Conservation (phyloP, 2,113 vertebrate species). For the Engystomops pustulosus region DNA sequence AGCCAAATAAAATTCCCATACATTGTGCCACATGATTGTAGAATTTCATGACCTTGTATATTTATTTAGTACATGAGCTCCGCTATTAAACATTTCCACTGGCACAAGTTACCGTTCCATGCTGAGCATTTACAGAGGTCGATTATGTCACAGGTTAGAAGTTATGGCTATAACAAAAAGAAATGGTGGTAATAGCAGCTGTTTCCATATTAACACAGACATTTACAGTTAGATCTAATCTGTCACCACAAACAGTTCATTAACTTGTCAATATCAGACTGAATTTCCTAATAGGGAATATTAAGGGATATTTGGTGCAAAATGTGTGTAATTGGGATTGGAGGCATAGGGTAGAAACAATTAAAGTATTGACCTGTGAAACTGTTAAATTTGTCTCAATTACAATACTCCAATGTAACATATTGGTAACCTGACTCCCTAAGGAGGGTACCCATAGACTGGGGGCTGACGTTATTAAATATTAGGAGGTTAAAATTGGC, state of each 20-base stretch:
- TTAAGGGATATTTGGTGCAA: too few species aligned
- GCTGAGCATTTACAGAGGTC: background rate
- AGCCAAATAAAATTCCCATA: background rate
- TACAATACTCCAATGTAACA: too few species aligned
- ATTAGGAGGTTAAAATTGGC: too few species aligned
- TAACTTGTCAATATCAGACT: too few species aligned
- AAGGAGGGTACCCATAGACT: too few species aligned
- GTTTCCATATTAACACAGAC: background rate
- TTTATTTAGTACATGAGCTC: background rate
- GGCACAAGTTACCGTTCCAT: background rate
- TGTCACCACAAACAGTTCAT: background rate
- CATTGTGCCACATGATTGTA: background rate
- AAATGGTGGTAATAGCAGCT: background rate
- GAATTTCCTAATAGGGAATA: too few species aligned
- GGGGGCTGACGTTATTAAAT: too few species aligned
- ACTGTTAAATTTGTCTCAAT: too few species aligned
- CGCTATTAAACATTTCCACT: constrained; percentile 2
- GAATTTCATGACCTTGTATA: constrained; percentile 17
- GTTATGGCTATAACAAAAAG: background rate
- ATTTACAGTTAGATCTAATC: background rate
- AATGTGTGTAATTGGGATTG: too few species aligned
- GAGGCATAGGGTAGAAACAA: too few species aligned
- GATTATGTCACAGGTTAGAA: background rate
- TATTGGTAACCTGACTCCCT: too few species aligned
- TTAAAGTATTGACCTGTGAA: too few species aligned